Percentiles rank a stretch among this genome's conserved stretches.
phyloP scores from a whole-genome alignment of 30 jellyfish, hydroid and myxozoan species.

The Cassiopea andromeda region DNA sequence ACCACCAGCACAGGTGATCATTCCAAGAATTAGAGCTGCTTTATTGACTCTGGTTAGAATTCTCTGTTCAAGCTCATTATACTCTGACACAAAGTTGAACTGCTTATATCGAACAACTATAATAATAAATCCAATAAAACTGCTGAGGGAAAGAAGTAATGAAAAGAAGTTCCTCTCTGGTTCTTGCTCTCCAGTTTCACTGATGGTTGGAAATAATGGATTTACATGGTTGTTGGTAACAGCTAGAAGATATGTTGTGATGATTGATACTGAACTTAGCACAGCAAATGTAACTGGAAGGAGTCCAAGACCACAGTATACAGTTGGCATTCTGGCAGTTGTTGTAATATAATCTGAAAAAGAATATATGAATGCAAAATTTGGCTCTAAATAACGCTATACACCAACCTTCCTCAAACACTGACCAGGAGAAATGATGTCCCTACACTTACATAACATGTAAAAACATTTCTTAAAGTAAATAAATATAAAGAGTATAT shows the following conservation, averaged over 20 bases:
- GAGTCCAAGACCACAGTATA: slow-evolving; percentile 69
- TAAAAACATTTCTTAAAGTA: no score
- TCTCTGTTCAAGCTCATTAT: slow-evolving; percentile 58
- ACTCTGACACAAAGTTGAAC: slow-evolving; percentile 62
- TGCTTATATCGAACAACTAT: slow-evolving; percentile 73
- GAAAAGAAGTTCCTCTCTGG: slow-evolving; percentile 93
- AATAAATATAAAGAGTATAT: no score
- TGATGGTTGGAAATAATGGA: slow-evolving; percentile 88
- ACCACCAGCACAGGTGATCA: slow-evolving; percentile 81
- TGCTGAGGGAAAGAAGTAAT: slow-evolving; percentile 69
- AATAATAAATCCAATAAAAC: slow-evolving; percentile 77
- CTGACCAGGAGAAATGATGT: no score
- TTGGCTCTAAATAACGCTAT: no score
- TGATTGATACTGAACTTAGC: slow-evolving; percentile 50
- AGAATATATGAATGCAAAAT: neutral
- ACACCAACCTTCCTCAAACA: no score
- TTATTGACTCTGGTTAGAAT: slow-evolving; percentile 52
- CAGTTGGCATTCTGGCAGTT: slow-evolving; percentile 37
- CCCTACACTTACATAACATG: no score
- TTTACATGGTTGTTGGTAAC: slow-evolving; percentile 74
- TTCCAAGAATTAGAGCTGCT: slow-evolving; percentile 68
- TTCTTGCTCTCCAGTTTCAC: slow-evolving; percentile 89
- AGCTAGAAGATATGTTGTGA: slow-evolving; percentile 77
- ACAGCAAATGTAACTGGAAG: slow-evolving; percentile 77
- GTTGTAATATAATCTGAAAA: slow-evolving; percentile 28